phyloP scores from a whole-genome alignment of 2,113 vertebrate genomes.

The Plectropomus leopardus region DNA sequence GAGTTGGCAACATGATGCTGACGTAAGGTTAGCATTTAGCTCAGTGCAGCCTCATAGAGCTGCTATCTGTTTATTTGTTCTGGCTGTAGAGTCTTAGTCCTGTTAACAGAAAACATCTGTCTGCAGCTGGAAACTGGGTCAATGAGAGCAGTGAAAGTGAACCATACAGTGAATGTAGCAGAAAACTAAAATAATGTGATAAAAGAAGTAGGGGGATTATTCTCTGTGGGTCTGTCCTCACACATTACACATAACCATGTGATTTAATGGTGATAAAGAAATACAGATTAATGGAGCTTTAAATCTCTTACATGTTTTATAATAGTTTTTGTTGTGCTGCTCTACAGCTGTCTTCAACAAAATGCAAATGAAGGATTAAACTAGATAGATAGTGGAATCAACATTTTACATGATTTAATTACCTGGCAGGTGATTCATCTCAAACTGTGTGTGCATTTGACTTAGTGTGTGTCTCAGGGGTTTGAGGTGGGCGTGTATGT shows the following conservation, averaged over 20 bases:
- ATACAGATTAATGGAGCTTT: not conserved
- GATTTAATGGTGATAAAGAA: not conserved
- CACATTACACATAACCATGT: not conserved
- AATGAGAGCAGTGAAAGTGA: not conserved
- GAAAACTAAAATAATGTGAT: not conserved
- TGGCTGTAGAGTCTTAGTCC: not conserved
- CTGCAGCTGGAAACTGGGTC: slow-evolving; percentile 1
- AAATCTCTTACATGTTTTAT: not conserved
- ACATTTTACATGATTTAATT: slow-evolving; percentile 20
- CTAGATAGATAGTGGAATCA: not conserved
- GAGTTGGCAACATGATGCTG: too few species aligned
- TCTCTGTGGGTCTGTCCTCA: not conserved
- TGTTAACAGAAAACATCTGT: not conserved
- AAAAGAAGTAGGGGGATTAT: not conserved
- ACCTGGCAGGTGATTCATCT: not conserved
- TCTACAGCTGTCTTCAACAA: not conserved
- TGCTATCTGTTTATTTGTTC: not conserved
- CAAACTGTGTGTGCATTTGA: not conserved
- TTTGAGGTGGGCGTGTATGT: slow-evolving; percentile 11
- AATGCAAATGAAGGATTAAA: slow-evolving; percentile 3
- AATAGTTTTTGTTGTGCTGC: not conserved
- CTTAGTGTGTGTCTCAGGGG: not conserved
- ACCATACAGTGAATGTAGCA: not conserved
- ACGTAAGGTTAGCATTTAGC: not conserved
- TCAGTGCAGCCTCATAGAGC: not conserved